These are phyloP conservation scores for Cephus spinipes DNA, from an alignment of 2,888 invertebrate species.

Conservation along the genomic window DNA sequence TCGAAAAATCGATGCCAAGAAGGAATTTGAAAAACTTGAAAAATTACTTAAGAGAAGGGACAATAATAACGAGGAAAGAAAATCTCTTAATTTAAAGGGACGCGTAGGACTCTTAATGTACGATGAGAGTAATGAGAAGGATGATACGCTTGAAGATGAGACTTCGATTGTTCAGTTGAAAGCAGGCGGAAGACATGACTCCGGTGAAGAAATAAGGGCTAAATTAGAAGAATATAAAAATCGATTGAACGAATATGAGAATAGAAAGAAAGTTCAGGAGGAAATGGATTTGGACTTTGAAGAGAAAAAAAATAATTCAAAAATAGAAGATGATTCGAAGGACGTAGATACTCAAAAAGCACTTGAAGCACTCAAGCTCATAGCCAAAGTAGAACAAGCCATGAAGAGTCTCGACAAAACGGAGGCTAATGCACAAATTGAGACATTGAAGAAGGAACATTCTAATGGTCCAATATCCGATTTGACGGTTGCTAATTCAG, in stretches of 20 bases:
- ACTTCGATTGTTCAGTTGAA: conserved; percentile 5
- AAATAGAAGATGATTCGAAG: conserved; percentile 11
- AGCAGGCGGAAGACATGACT: conserved; percentile 18
- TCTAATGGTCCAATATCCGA: conserved; percentile 18
- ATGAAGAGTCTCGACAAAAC: conserved; percentile 28
- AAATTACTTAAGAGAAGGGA: conserved; percentile 33
- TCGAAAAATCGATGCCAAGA: conserved; percentile 22
- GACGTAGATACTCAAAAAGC: conserved; percentile 36
- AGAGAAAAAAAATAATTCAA: background rate
- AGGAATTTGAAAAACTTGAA: conserved; percentile 34
- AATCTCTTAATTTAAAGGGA: conserved; percentile 7
- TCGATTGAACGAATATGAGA: conserved; percentile 37
- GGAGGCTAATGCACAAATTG: conserved; percentile 1
- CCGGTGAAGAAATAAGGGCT: conserved; percentile 38
- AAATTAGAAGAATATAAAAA: conserved; percentile 46
- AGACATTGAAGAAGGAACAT: background rate
- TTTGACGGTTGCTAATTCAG: background rate
- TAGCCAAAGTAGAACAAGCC: conserved; percentile 40
- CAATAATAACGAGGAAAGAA: conserved; percentile 15
- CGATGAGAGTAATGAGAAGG: conserved; percentile 9
- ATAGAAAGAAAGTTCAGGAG: conserved; percentile 20
- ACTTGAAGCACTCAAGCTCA: conserved; percentile 39
- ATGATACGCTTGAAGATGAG: conserved; percentile 21
- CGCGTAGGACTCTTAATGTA: conserved; percentile 12
- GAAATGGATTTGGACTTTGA: background rate